A percentile compares a stretch with the other conserved stretches of the same genome.
Conservation (phyloP, 2,797 vertebrate species). For the Merluccius polli region DNA sequence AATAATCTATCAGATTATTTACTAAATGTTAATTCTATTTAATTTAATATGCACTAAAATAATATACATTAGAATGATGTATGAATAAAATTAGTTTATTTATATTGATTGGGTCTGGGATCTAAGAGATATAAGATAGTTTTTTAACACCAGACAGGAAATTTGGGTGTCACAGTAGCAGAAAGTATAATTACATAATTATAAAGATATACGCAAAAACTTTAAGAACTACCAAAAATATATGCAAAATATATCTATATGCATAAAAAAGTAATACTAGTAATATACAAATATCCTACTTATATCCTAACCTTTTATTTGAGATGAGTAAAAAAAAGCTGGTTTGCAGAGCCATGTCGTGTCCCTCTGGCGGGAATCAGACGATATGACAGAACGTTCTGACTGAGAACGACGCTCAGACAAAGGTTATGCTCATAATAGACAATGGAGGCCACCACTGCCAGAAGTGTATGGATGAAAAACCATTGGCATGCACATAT, state of each 20-base stretch:
- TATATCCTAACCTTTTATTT: neutral
- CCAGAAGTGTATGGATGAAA: constrained; percentile 74
- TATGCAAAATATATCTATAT: neutral
- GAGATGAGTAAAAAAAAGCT: neutral
- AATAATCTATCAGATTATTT: neutral
- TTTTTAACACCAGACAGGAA: neutral
- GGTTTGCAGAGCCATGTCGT: constrained; percentile 21
- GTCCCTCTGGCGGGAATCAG: constrained; percentile 35
- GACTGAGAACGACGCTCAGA: constrained; percentile 41
- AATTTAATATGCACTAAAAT: neutral
- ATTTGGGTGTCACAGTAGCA: neutral
- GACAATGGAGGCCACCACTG: constrained; percentile 64
- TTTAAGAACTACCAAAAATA: neutral
- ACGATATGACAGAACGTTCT: constrained; percentile 64
- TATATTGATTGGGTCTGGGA: neutral
- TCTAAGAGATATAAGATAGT: neutral
- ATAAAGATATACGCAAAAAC: neutral
- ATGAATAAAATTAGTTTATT: neutral
- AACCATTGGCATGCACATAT: constrained; percentile 67
- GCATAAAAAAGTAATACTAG: neutral
- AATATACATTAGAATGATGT: neutral
- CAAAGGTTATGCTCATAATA: constrained; percentile 62
- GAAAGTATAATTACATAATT: neutral
- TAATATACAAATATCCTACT: neutral
- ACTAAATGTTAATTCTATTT: neutral